These are phyloP conservation scores for Cephalopterus ornatus DNA, from an alignment of 2,113 vertebrate species.

Conservation along the genomic window DNA sequence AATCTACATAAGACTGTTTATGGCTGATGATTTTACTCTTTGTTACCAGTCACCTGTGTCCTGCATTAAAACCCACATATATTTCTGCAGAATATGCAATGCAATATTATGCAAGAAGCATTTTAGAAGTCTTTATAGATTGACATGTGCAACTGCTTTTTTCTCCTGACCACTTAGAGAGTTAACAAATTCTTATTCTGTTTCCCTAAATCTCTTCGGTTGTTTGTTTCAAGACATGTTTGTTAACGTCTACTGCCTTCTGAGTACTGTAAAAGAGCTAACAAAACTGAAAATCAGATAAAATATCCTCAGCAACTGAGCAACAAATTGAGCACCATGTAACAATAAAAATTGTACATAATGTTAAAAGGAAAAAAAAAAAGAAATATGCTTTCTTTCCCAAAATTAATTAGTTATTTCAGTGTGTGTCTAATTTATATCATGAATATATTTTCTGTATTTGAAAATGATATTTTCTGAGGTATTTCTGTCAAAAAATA, in stretches of 20 bases:
- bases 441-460: neutral
- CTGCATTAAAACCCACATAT: neutral
- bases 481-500: neutral
- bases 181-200: neutral
- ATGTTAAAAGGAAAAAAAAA: neutral
- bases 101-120: neutral
- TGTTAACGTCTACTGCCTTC: neutral
- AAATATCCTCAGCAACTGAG: neutral
- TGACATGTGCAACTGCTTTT: neutral
- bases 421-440: neutral
- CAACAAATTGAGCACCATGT: neutral
- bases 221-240: neutral
- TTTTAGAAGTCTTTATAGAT: neutral
- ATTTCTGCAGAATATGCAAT: neutral
- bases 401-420: neutral
- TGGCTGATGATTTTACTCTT: neutral
- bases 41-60: neutral
- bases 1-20: neutral
- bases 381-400: neutral
- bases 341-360: neutral
- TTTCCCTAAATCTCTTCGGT: neutral
- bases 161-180: neutral
- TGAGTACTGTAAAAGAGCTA: neutral
- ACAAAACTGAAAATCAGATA: neutral
- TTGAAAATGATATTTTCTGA: neutral